Base-by-base conservation (phyloP, 2,888 invertebrate species). In the Adineta ricciae region DNA sequence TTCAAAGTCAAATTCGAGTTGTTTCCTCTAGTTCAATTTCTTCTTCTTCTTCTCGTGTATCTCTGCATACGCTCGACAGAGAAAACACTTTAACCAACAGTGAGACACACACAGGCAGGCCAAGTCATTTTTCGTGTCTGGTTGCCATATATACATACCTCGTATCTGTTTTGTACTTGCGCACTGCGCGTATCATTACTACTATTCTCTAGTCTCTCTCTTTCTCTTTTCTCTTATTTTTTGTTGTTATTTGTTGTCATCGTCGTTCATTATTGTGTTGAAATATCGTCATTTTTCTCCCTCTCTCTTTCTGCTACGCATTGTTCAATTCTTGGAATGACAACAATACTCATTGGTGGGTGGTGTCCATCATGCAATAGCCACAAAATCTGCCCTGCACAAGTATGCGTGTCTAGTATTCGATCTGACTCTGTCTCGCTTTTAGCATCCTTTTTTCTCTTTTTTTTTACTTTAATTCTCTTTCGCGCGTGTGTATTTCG, bases 1-100 rank as follows among this genome's bases (percentile, higher is more conserved):
- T 78, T 78, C 41, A 78, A 78, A 78, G 73, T 78, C 73, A 78
- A 78, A 78, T 27, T 78, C 73, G 73, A 78, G 73, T 78, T 78
- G 73, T 78, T 38, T 78, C 36, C 21, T 41, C 73, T 41, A 78
- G 41, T 78, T 78, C 73, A 78, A 41, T 78, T 78, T 78, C 36
- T 41, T 21, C 8, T 64, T 32, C 27, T 64, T 11, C n/a, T 27
- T 24, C n/a, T 56, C n/a, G 11, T 56, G 56, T 56, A 56, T 56
- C 56, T n/a, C 56, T 56, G n/a, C n/a, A 56, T n/a, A 11, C 27
- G 56, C 24, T 56, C n/a, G n/a, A 56, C 56, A 56, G 56, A 56
- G 56, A 27, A 56, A 56, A 56, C 56, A 56, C n/a, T 56, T 56
- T 52, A 56, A 56, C n/a, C 56, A 56, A 56, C 56, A 56, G 56